phyloP scores from a whole-genome alignment of 2,113 vertebrate genomes.

The Nesogale talazaci region DNA sequence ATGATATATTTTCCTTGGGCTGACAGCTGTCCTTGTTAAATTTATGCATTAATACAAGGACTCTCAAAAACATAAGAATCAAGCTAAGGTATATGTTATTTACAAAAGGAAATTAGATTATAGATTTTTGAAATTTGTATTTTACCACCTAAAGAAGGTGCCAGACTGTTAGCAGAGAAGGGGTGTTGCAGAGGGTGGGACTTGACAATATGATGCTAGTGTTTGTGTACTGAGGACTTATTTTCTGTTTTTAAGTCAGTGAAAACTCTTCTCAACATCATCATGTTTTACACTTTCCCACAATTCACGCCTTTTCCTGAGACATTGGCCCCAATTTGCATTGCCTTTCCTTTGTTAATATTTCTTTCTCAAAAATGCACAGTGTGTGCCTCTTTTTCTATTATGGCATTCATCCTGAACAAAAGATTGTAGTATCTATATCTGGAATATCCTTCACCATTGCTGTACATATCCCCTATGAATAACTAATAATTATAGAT shows the following conservation, averaged over 20 bases:
- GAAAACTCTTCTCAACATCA: not conserved
- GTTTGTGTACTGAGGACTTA: not conserved
- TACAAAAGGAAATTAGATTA: not conserved
- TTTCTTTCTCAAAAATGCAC: not conserved
- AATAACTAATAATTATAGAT: not conserved
- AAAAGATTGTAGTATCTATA: not conserved
- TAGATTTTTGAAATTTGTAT: not conserved
- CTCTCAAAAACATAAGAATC: not conserved
- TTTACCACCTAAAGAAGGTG: not conserved
- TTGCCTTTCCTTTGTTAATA: not conserved
- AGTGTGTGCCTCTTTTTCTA: not conserved
- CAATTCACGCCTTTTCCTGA: not conserved
- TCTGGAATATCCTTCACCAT: not conserved
- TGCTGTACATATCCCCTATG: not conserved
- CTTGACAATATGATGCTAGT: not conserved
- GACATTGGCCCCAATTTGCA: not conserved
- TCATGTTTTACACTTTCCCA: not conserved
- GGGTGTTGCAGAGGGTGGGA: not conserved
- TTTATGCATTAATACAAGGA: not conserved
- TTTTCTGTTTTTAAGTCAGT: not conserved
- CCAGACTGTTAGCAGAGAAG: not conserved
- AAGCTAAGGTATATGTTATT: not conserved
- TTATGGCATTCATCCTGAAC: not conserved
- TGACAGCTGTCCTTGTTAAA: conserved; percentile 26
- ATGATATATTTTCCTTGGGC: not conserved